Evolutionary conservation across 2,888 invertebrate species (phyloP).

Genomic region (Smittia aterrima): DNA sequence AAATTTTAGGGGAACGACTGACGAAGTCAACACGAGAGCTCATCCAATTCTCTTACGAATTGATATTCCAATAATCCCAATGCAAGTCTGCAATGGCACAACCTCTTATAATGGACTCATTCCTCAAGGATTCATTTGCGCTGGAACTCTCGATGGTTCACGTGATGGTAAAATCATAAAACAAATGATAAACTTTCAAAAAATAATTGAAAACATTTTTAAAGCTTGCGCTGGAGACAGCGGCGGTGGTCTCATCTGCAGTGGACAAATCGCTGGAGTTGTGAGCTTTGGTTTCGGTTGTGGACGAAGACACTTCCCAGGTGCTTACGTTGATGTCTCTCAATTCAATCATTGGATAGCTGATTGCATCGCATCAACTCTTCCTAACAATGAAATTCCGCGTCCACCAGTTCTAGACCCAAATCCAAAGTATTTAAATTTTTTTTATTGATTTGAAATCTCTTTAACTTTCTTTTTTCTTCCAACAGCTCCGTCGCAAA

Average conservation of each 20-base stretch:
- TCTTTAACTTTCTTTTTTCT: no score
- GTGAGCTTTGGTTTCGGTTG: slow-evolving; percentile 42
- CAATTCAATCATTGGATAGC: slow-evolving; percentile 40
- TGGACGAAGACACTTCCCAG: slow-evolving; percentile 42
- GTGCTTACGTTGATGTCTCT: slow-evolving; percentile 42
- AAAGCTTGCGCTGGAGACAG: slow-evolving; percentile 36
- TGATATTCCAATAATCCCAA: slow-evolving; percentile 21
- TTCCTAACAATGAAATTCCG: slow-evolving; percentile 29
- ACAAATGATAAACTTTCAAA: not conserved
- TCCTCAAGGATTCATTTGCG: slow-evolving; percentile 39
- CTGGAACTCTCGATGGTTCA: slow-evolving; percentile 42
- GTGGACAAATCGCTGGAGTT: slow-evolving; percentile 42
- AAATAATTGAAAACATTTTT: not conserved
- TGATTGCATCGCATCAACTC: slow-evolving; percentile 12
- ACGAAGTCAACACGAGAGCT: not conserved
- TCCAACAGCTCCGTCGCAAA: not conserved
- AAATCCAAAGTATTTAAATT: not conserved
- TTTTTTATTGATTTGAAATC: not conserved
- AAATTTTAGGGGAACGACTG: not conserved
- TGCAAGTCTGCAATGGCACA: slow-evolving; percentile 37
- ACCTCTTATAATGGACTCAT: slow-evolving; percentile 35
- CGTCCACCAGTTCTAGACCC: slow-evolving; percentile 13
- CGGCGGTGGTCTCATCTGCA: slow-evolving; percentile 43
- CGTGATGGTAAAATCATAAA: slow-evolving; percentile 4
- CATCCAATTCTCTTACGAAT: slow-evolving; percentile 37